A percentile compares a stretch with the other conserved stretches of the same genome.
Evolutionary conservation across 2,888 invertebrate species (phyloP).

Genomic region (Balanococcus diminutus): DNA sequence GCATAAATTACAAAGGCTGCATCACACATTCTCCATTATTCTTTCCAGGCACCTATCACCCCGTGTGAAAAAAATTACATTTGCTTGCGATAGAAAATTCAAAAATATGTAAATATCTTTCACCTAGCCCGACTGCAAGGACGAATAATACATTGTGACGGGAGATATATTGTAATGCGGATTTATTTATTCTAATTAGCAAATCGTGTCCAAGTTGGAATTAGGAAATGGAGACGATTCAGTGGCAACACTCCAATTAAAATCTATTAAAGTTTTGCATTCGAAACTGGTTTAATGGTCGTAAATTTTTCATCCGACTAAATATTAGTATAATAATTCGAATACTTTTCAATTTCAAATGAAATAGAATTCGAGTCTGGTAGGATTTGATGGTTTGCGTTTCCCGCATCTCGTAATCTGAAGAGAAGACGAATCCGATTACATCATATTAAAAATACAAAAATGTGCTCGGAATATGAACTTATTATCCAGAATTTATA

Average conservation of each 20-base stretch:
- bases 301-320: not conserved
- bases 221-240: not conserved
- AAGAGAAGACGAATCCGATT: not conserved
- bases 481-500: conserved; percentile 10
- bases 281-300: not conserved
- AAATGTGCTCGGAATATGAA: not conserved
- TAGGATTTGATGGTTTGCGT: not conserved
- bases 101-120: conserved; percentile 1
- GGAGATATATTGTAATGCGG: not conserved
- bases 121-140: not conserved
- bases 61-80: not conserved
- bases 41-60: not conserved
- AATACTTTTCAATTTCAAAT: not conserved
- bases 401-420: not conserved
- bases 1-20: not conserved
- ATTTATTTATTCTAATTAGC: not conserved
- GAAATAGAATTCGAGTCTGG: not conserved
- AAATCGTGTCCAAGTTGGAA: not conserved
- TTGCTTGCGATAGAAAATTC: not conserved
- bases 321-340: not conserved
- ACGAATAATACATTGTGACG: not conserved
- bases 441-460: not conserved
- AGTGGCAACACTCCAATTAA: not conserved
- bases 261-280: not conserved
- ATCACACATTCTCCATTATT: conserved; percentile 17